These are phyloP conservation scores for Pogonomyrmex californicus DNA, from an alignment of 1,140 invertebrate genomes.

Conservation along the genomic window DNA sequence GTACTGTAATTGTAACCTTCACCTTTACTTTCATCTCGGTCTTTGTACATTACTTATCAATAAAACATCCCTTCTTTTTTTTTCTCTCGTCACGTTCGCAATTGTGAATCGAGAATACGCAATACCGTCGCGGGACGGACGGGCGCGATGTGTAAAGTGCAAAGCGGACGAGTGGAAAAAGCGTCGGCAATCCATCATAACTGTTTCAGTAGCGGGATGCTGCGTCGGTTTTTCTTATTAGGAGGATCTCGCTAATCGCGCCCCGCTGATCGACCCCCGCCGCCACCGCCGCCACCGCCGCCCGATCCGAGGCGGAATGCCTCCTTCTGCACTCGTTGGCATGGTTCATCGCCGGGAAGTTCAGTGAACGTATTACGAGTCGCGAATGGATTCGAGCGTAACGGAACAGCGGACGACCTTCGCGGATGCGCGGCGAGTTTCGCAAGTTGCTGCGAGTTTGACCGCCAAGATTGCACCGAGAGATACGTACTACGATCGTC, in stretches of 20 bases:
- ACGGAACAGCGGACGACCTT: constrained; percentile 69
- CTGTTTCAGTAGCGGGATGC: constrained; percentile 84
- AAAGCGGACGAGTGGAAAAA: not conserved
- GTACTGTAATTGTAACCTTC: no score
- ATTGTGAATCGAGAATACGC: not conserved
- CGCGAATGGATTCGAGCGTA: constrained; percentile 61
- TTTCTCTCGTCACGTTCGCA: not conserved
- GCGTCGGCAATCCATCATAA: constrained; percentile 80
- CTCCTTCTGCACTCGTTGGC: constrained; percentile 19
- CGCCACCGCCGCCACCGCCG: not conserved
- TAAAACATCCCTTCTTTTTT: no score
- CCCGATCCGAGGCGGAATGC: not conserved
- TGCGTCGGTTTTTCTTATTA: constrained; percentile 81
- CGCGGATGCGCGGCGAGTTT: constrained; percentile 31
- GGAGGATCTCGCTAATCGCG: constrained; percentile 80
- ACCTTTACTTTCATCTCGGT: no score
- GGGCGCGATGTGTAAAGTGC: no score
- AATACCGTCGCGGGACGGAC: not conserved
- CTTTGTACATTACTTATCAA: no score
- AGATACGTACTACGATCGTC: not conserved
- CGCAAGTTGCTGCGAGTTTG: not conserved
- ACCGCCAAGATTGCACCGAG: not conserved
- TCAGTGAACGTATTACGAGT: constrained; percentile 59
- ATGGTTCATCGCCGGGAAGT: constrained; percentile 58
- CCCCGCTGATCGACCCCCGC: constrained; percentile 6